phyloP scores from a whole-genome alignment of 2,113 vertebrate species.

The Thermophis baileyi region DNA sequence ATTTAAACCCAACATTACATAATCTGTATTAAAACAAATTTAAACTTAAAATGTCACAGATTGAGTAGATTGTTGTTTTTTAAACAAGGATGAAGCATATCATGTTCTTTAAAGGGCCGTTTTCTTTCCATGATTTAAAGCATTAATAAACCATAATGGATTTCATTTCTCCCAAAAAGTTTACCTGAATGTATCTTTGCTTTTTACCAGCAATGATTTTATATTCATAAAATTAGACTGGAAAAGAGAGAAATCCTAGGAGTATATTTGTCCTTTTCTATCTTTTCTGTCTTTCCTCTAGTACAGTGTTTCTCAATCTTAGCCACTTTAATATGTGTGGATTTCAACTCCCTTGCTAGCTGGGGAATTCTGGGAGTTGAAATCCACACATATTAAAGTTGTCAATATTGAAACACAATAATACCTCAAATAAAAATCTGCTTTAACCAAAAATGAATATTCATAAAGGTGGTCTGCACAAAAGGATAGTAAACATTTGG shows the following conservation, averaged over 20 bases:
- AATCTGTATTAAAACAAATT: background rate
- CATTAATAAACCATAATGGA: background rate
- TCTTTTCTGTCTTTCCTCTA: background rate
- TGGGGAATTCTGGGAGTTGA: no score
- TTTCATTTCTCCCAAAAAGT: background rate
- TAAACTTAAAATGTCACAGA: background rate
- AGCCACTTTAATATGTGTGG: no score
- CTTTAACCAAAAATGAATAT: background rate
- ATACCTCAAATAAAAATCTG: no score
- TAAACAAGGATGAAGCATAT: background rate
- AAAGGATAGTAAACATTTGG: background rate
- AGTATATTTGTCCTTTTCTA: background rate
- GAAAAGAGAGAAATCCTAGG: background rate
- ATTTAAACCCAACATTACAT: background rate
- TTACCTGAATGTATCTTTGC: background rate
- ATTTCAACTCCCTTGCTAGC: no score
- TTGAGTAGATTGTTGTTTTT: background rate
- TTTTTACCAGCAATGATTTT: background rate
- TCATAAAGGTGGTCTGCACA: background rate
- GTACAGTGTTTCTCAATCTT: no score
- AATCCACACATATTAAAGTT: no score
- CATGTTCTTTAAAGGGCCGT: background rate
- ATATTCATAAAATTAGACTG: background rate
- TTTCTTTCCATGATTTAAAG: background rate
- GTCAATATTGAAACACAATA: no score